Percentiles rank a stretch among this genome's conserved stretches.
These are phyloP conservation scores for Nemopilema nomurai DNA, from an alignment of 30 jellyfish, hydroid and myxozoan genomes.

Conservation along the genomic window DNA sequence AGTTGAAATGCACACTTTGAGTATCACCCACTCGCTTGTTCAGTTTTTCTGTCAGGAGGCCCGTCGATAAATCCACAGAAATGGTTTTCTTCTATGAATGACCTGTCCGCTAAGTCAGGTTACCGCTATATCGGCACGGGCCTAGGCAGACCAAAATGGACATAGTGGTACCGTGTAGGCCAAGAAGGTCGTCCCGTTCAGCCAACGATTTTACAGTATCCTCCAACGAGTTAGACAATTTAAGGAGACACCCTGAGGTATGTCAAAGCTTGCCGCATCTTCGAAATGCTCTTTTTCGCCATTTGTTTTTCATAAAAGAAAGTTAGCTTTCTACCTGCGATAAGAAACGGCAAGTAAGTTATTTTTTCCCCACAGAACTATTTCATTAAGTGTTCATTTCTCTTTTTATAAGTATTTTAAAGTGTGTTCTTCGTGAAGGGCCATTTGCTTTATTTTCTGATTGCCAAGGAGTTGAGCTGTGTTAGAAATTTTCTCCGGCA, in stretches of 20 bases:
- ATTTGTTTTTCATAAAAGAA: not conserved
- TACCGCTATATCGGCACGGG: not conserved
- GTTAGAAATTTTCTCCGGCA: too few relatives aligned
- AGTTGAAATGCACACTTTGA: constrained; percentile 20
- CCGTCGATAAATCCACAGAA: not conserved
- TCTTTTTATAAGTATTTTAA: not conserved
- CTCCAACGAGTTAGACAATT: constrained; percentile 41
- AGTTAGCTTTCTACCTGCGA: not conserved
- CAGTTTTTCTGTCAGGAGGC: not conserved
- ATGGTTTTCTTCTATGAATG: not conserved
- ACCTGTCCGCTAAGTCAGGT: not conserved
- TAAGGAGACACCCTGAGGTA: constrained; percentile 69
- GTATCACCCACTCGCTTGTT: not conserved
- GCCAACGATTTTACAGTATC: constrained; percentile 26
- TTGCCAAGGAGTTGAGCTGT: not conserved
- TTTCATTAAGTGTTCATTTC: not conserved
- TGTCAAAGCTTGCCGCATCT: constrained; percentile 5
- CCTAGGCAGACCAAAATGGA: constrained; percentile 19
- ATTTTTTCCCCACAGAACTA: not conserved
- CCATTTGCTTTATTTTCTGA: not conserved
- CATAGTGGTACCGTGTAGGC: constrained; percentile 53
- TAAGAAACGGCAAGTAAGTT: not conserved
- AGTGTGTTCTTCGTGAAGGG: not conserved
- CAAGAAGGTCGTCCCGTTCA: constrained; percentile 55
- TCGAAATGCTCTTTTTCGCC: not conserved